Base-by-base conservation (phyloP, 2,888 invertebrate species). In the Melolontha melolontha region DNA sequence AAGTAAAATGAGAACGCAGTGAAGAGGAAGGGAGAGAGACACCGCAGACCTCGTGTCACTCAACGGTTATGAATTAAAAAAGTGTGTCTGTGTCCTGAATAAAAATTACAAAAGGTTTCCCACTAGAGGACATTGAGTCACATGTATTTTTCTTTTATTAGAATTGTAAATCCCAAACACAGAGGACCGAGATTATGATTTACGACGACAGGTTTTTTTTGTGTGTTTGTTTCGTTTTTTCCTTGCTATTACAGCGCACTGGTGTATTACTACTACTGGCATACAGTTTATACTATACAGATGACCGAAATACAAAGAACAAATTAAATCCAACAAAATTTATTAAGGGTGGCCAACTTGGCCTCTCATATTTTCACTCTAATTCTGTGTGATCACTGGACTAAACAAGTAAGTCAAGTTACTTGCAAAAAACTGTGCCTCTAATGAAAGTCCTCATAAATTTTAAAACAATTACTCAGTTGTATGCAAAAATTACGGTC, bases 1-100 rank as follows among this genome's bases (percentile, higher is more conserved):
- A 54, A 64, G 42, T 57, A 63, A 69, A 71, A 71, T 67, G 66
- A 70, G 63, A 64, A 64, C 47, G 64, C 44, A 27, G 16, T 22
- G 42, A 16, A 40, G 54, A 49, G 49, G 63, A 68, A 44, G 66
- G 65, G 68, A 64, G 50, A 34, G 27, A 42, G 55, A 47, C 12
- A 17, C 51, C 22, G 42, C n/a, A 40, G 50, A 57, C 66, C 49
- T 54, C 64, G 57, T 55, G 66, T 59, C 66, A 66, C 59, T 66
- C 66, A 57, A 66, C 59, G 67, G 63, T 67, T 67, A 67, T 67
- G 67, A 67, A 67, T 67, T 67, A 67, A 67, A 67, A 67, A 67
- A 67, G 55, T 64, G 55, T 55, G 51, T 39, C 63, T 67, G 63
- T 67, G 63, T 52, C 64, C 49, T 41, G 67, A 67, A 63, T 63